Conservation (phyloP, 2,888 invertebrate species). For the Cantharis rufa region DNA sequence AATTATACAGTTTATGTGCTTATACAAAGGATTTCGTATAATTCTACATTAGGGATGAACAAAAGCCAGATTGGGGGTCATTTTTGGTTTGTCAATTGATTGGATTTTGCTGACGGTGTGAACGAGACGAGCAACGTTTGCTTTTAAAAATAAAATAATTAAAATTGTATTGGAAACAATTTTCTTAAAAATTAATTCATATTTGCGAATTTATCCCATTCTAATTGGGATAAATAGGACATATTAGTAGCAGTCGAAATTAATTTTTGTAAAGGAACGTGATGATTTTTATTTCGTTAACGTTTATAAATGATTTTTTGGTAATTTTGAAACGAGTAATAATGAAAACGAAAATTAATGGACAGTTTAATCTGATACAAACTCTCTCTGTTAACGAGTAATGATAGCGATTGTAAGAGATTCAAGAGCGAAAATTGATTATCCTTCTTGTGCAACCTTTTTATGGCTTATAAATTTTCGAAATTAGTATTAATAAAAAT, state of each 20-base stretch:
- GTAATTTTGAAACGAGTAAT: conserved; percentile 24
- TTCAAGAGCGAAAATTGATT: not conserved
- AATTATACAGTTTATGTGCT: not conserved
- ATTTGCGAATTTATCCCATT: no score
- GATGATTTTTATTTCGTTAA: conserved; percentile 16
- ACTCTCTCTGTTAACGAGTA: conserved; percentile 12
- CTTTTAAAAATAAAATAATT: not conserved
- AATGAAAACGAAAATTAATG: conserved; percentile 31
- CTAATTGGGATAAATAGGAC: no score
- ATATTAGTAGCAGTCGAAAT: conserved; percentile 24
- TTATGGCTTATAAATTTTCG: not conserved
- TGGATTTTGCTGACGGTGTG: not conserved
- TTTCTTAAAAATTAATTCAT: no score
- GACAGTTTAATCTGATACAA: conserved; percentile 29
- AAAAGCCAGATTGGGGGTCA: not conserved
- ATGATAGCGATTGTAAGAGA: not conserved
- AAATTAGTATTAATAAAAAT: not conserved
- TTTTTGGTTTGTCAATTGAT: not conserved
- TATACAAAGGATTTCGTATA: not conserved
- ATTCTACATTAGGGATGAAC: not conserved
- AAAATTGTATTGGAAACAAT: no score
- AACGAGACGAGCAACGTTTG: not conserved
- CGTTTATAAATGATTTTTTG: conserved; percentile 30
- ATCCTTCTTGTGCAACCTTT: not conserved
- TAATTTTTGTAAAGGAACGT: conserved; percentile 28